Percentiles rank a stretch among this genome's conserved stretches.
Evolutionary conservation across 2,888 invertebrate species (phyloP).

Genomic region (Labia minor): DNA sequence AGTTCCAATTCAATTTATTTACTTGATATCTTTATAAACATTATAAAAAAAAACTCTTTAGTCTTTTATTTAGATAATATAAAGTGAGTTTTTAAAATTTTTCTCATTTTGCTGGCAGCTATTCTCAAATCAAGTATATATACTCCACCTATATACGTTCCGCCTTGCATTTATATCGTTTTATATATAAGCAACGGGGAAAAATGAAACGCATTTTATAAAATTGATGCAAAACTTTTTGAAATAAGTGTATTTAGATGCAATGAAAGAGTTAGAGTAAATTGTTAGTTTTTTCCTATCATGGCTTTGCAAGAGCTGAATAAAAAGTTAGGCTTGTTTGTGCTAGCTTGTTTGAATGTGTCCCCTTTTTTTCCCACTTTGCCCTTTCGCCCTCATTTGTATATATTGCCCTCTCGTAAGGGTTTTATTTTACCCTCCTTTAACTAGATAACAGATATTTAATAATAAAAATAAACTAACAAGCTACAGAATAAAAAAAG

Average conservation of each 20-base stretch:
- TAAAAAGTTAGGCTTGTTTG: conserved; percentile 9
- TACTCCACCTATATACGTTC: background rate
- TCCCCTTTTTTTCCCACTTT: background rate
- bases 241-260: conserved; percentile 13
- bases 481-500: no score
- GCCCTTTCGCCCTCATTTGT: conserved; percentile 13
- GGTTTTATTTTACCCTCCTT: no score
- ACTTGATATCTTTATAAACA: no score
- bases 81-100: conserved; percentile 3
- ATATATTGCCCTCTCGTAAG: background rate
- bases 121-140: conserved; percentile 7
- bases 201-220: conserved; percentile 13
- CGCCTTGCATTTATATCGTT: conserved; percentile 2
- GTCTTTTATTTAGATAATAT: background rate
- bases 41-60: no score
- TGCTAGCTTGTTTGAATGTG: background rate
- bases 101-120: conserved; percentile 5
- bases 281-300: conserved; percentile 13
- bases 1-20: no score
- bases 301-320: conserved; percentile 1
- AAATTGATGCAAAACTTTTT: conserved; percentile 2
- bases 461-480: no score
- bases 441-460: no score
- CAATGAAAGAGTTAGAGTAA: conserved; percentile 13
- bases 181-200: background rate